Evolutionary conservation across 2,888 invertebrate genomes (phyloP).

Genomic region (Protophormia terraenovae): DNA sequence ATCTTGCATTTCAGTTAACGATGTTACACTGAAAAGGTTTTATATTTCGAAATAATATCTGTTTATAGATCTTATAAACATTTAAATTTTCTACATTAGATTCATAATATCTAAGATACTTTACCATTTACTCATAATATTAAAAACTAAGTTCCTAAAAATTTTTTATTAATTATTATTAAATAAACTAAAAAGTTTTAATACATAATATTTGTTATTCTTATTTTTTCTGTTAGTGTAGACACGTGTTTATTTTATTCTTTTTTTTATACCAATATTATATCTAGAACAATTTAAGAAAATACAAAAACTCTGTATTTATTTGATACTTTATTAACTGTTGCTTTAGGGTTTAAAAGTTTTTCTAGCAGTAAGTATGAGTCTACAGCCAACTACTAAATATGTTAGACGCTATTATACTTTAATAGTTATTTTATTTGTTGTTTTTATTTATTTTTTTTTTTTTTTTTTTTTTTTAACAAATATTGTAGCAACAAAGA

Average conservation of each 20-base stretch:
- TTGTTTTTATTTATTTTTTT: neutral
- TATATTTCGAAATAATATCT: too few relatives aligned
- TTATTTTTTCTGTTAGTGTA: constrained; percentile 18
- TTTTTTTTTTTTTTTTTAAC: neutral
- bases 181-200: too few relatives aligned
- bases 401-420: neutral
- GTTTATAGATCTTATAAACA: too few relatives aligned
- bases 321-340: constrained; percentile 40
- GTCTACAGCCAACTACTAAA: neutral
- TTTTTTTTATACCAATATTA: neutral
- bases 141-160: too few relatives aligned
- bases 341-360: constrained; percentile 21
- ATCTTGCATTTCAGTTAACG: too few relatives aligned
- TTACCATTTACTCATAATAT: too few relatives aligned
- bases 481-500: neutral
- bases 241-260: neutral
- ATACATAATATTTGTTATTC: too few relatives aligned
- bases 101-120: too few relatives aligned
- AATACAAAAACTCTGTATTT: neutral
- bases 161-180: too few relatives aligned
- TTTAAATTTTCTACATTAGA: too few relatives aligned
- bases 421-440: neutral
- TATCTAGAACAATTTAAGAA: neutral
- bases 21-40: too few relatives aligned
- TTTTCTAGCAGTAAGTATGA: neutral